These are phyloP conservation scores for Cephalotes varians DNA, from an alignment of 2,888 invertebrate species.

Conservation along the genomic window DNA sequence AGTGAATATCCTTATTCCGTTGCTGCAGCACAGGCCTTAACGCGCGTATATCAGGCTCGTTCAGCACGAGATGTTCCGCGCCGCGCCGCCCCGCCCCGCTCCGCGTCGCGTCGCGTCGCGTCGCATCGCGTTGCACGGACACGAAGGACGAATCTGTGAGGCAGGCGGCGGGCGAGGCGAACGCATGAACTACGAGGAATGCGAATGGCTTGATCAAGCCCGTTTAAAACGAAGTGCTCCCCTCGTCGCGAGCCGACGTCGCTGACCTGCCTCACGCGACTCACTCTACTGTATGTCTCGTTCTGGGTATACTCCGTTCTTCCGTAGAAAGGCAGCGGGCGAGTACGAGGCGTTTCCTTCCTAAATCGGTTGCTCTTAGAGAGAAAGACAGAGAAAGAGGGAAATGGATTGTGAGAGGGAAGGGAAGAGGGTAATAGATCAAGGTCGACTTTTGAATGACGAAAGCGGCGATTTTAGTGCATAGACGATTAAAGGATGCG, in stretches of 20 bases:
- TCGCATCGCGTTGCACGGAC: slow-evolving; percentile 11
- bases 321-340: slow-evolving; percentile 54
- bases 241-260: slow-evolving; percentile 63
- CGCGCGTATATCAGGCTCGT: background rate
- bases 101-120: background rate
- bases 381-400: slow-evolving; percentile 52
- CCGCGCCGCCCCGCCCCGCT: background rate
- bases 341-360: slow-evolving; percentile 49
- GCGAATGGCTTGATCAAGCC: slow-evolving; percentile 60
- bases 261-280: slow-evolving; percentile 77
- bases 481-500: background rate
- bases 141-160: slow-evolving; percentile 54
- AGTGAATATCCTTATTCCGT: background rate
- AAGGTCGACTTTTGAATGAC: slow-evolving; percentile 18
- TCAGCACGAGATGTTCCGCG: background rate
- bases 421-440: background rate
- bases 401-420: slow-evolving; percentile 29
- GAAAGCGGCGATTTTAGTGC: background rate
- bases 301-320: slow-evolving; percentile 51
- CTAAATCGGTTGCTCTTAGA: slow-evolving; percentile 64
- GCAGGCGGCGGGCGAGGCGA: slow-evolving; percentile 41
- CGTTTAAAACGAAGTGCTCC: slow-evolving; percentile 72
- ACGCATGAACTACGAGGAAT: slow-evolving; percentile 43
- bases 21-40: background rate
- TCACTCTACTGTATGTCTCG: slow-evolving; percentile 59